A percentile compares a stretch with the other conserved stretches of the same genome.
Evolutionary conservation across 2,888 invertebrate genomes (phyloP).

Genomic region (Oxytorus armatus): DNA sequence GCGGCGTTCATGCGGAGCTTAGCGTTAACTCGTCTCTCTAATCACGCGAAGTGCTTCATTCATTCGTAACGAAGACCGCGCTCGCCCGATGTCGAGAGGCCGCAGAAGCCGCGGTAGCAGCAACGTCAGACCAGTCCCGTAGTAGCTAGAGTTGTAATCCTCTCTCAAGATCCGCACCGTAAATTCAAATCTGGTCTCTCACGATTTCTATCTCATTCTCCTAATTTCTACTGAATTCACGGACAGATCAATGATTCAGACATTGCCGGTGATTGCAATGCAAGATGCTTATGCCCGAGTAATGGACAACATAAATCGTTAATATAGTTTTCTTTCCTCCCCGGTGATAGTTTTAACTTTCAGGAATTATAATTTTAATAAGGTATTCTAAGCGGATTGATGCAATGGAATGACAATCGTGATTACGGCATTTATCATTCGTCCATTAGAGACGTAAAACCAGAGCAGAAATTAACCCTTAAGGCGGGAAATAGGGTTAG

Average conservation of each 20-base stretch:
- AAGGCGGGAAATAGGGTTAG: too few relatives aligned
- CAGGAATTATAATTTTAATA: neutral
- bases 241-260: slow-evolving; percentile 47
- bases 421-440: neutral
- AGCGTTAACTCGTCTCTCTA: slow-evolving; percentile 68
- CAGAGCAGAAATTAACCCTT: neutral
- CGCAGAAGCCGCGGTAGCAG: slow-evolving; percentile 32
- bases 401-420: neutral
- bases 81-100: slow-evolving; percentile 51
- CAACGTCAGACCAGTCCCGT: slow-evolving; percentile 13
- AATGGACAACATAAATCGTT: slow-evolving; percentile 2
- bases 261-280: slow-evolving; percentile 25
- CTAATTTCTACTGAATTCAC: slow-evolving; percentile 10
- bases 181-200: slow-evolving; percentile 51
- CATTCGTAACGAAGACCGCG: slow-evolving; percentile 73
- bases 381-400: neutral
- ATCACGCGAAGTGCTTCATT: slow-evolving; percentile 75
- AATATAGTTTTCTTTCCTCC: neutral
- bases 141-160: slow-evolving; percentile 37
- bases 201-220: slow-evolving; percentile 2
- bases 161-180: slow-evolving; percentile 19
- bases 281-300: neutral
- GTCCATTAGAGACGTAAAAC: slow-evolving; percentile 1
- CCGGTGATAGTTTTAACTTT: neutral
- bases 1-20: slow-evolving; percentile 63